phyloP scores from a whole-genome alignment of 2,888 invertebrate genomes.

The Cybosia mesomella region DNA sequence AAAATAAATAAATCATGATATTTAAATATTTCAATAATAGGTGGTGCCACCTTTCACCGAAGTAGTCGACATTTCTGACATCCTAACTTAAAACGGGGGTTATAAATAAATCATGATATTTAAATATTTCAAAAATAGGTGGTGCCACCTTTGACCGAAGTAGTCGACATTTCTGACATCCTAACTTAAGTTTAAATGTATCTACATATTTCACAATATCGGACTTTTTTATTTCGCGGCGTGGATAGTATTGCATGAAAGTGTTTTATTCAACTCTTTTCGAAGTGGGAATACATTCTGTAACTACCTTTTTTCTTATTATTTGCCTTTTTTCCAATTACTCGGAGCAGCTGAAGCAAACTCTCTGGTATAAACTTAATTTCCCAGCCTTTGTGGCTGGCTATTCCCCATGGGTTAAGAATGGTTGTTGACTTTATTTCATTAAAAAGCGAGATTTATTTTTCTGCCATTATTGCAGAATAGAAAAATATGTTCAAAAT shows the following conservation, averaged over 20 bases:
- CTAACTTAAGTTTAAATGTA: too few relatives aligned
- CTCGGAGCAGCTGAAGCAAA: not conserved
- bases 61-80: too few relatives aligned
- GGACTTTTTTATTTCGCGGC: not conserved
- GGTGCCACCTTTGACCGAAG: too few relatives aligned
- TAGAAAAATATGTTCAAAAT: too few relatives aligned
- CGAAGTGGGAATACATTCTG: not conserved
- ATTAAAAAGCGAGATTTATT: constrained; percentile 35
- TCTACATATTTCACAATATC: not conserved
- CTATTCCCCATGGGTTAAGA: constrained; percentile 42
- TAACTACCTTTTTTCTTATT: not conserved
- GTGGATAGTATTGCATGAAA: not conserved
- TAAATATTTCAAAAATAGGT: too few relatives aligned
- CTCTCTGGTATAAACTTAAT: constrained; percentile 35
- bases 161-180: too few relatives aligned
- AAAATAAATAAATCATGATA: too few relatives aligned
- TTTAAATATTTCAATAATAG: too few relatives aligned
- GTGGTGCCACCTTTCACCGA: too few relatives aligned
- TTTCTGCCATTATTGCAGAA: not conserved
- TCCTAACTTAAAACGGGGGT: too few relatives aligned
- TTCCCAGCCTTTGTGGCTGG: constrained; percentile 33
- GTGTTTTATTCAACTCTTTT: not conserved
- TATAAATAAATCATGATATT: too few relatives aligned
- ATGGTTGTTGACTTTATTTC: constrained; percentile 49
- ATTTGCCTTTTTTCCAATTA: constrained; percentile 1